These are phyloP conservation scores for Eustalomyia histrio DNA, from an alignment of 2,888 invertebrate genomes.

Conservation along the genomic window DNA sequence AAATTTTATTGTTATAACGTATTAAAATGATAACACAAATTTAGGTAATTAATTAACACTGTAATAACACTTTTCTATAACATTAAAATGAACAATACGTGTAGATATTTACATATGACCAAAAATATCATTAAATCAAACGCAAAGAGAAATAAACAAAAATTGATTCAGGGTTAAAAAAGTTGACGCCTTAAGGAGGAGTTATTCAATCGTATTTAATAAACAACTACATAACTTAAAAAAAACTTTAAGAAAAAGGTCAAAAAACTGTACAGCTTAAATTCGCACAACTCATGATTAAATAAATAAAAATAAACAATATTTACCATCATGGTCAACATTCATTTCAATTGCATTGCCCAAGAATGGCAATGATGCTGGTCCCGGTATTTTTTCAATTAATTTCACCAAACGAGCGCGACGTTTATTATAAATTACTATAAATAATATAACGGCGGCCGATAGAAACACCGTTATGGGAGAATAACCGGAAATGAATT, in stretches of 20 bases:
- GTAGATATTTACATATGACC: neutral
- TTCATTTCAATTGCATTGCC: constrained; percentile 83
- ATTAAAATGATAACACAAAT: constrained; percentile 27
- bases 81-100: neutral
- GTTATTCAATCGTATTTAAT: constrained; percentile 22
- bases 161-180: constrained; percentile 55
- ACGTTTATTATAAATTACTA: constrained; percentile 75
- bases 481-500: constrained; percentile 76
- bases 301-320: neutral
- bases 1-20: constrained; percentile 30
- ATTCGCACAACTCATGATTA: constrained; percentile 1
- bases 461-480: constrained; percentile 75
- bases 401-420: constrained; percentile 79
- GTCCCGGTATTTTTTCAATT: constrained; percentile 82
- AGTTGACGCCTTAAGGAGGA: constrained; percentile 37
- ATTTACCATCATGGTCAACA: constrained; percentile 82
- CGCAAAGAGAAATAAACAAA: constrained; percentile 17
- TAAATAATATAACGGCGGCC: constrained; percentile 70
- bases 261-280: constrained; percentile 26
- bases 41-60: constrained; percentile 59
- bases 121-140: constrained; percentile 6
- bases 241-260: constrained; percentile 7
- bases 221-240: neutral
- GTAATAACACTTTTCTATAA: constrained; percentile 1
- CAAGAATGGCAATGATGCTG: constrained; percentile 81